A percentile compares a stretch with the other conserved stretches of the same genome.
Evolutionary conservation across 2,888 invertebrate species (phyloP).

Genomic region (Panzeria rudis): DNA sequence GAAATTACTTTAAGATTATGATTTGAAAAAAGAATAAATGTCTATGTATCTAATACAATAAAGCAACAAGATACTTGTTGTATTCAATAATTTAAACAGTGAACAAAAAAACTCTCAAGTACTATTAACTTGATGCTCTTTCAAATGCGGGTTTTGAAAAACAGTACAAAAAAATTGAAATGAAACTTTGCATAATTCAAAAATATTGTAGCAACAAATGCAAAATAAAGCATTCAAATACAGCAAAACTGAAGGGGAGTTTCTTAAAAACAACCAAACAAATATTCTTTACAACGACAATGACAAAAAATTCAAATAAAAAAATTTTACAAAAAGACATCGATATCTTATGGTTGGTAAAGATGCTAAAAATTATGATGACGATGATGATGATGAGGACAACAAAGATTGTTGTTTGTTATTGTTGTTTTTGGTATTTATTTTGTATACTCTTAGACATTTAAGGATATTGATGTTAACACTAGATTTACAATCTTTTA

Average conservation of each 20-base stretch:
- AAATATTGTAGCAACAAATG: slow-evolving; percentile 59
- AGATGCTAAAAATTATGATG: slow-evolving; percentile 74
- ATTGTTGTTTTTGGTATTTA: slow-evolving; percentile 62
- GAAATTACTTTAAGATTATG: slow-evolving; percentile 53
- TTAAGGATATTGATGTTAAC: slow-evolving; percentile 72
- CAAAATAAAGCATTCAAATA: slow-evolving; percentile 41
- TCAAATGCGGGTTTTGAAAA: slow-evolving; percentile 66
- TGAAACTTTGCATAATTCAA: slow-evolving; percentile 72
- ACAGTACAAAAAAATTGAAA: slow-evolving; percentile 62
- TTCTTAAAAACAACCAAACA: slow-evolving; percentile 45
- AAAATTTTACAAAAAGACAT: slow-evolving; percentile 80
- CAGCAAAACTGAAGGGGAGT: slow-evolving; percentile 60
- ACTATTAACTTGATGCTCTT: slow-evolving; percentile 73
- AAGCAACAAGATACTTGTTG: slow-evolving; percentile 68
- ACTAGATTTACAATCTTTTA: slow-evolving; percentile 71
- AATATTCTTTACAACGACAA: slow-evolving; percentile 39
- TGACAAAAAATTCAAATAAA: slow-evolving; percentile 52
- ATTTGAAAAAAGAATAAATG: slow-evolving; percentile 40
- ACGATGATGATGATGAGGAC: slow-evolving; percentile 71
- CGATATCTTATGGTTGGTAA: slow-evolving; percentile 78
- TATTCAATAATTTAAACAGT: slow-evolving; percentile 56
- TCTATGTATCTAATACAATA: slow-evolving; percentile 43
- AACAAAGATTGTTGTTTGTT: slow-evolving; percentile 73
- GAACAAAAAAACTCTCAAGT: slow-evolving; percentile 59
- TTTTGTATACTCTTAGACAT: slow-evolving; percentile 63